A percentile compares a stretch with the other conserved stretches of the same genome.
phyloP scores from a whole-genome alignment of 1,140 invertebrate species.

The Drosophila simulans region DNA sequence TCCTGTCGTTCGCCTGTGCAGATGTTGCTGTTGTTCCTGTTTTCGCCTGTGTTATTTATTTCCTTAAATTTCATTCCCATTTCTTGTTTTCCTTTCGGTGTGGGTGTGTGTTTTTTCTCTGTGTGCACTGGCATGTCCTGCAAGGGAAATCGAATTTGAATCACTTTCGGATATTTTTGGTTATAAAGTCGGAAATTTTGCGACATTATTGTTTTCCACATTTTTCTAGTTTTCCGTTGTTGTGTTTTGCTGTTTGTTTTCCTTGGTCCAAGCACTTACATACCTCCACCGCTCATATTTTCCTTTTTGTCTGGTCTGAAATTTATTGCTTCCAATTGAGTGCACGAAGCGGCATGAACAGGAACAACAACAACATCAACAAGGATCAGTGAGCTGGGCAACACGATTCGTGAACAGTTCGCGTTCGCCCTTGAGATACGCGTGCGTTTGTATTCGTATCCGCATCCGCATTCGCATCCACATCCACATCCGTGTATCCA shows the following conservation, averaged over 20 bases:
- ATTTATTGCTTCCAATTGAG: slow-evolving; percentile 85
- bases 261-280: slow-evolving; percentile 1
- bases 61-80: slow-evolving; percentile 44
- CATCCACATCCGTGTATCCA: slow-evolving; percentile 26
- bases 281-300: slow-evolving; percentile 28
- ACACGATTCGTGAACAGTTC: slow-evolving; percentile 66
- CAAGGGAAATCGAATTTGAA: slow-evolving; percentile 83
- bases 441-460: slow-evolving; percentile 58
- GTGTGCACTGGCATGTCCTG: slow-evolving; percentile 17
- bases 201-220: slow-evolving; percentile 80
- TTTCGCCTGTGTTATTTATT: slow-evolving; percentile 75
- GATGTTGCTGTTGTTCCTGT: slow-evolving; percentile 57
- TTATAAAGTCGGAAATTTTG: slow-evolving; percentile 83
- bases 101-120: neutral
- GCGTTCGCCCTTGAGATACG: slow-evolving; percentile 81
- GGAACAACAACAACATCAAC: slow-evolving; percentile 20
- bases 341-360: slow-evolving; percentile 71
- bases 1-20: slow-evolving; percentile 7
- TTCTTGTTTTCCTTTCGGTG: slow-evolving; percentile 49
- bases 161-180: slow-evolving; percentile 84
- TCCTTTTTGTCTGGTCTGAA: slow-evolving; percentile 63
- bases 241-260: slow-evolving; percentile 8
- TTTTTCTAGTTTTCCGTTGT: slow-evolving; percentile 61
- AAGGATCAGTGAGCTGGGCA: slow-evolving; percentile 37
- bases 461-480: slow-evolving; percentile 27